Percentiles rank a stretch among this genome's conserved stretches.
Evolutionary conservation across 2,113 vertebrate species (phyloP).

Genomic region (Calypte anna): DNA sequence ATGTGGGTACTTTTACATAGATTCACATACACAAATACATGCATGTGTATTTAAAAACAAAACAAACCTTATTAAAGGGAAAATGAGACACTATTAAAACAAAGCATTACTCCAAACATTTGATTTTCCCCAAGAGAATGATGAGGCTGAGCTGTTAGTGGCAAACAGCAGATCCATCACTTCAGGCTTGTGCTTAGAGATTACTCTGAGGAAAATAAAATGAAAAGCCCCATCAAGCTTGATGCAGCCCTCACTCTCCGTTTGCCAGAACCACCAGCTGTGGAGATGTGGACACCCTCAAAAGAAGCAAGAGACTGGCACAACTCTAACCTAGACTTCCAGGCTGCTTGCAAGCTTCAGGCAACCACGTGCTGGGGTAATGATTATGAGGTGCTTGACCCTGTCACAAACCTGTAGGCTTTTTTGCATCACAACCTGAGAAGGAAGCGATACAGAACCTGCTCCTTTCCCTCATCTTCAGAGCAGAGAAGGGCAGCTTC

Average conservation of each 20-base stretch:
- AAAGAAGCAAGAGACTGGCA: background rate
- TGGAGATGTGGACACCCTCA: rapidly evolving
- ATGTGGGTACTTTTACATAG: background rate
- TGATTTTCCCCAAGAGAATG: background rate
- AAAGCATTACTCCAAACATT: background rate
- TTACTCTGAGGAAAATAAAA: background rate
- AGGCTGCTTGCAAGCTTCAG: background rate
- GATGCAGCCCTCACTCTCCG: background rate
- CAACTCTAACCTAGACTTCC: background rate
- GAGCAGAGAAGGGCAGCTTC: background rate
- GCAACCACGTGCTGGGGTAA: background rate
- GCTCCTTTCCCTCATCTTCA: background rate
- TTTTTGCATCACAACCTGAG: background rate
- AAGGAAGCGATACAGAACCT: background rate
- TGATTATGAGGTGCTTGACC: rapidly evolving
- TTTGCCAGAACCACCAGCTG: rapidly evolving
- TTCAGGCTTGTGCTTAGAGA: background rate
- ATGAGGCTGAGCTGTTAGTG: background rate
- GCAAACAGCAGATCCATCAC: background rate
- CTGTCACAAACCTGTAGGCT: background rate
- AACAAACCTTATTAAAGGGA: background rate
- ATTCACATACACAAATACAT: background rate
- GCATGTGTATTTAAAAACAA: background rate
- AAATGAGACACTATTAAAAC: conserved; percentile 8
- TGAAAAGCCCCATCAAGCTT: background rate